Conservation (phyloP, 2,888 invertebrate genomes). For the Formica aserva region DNA sequence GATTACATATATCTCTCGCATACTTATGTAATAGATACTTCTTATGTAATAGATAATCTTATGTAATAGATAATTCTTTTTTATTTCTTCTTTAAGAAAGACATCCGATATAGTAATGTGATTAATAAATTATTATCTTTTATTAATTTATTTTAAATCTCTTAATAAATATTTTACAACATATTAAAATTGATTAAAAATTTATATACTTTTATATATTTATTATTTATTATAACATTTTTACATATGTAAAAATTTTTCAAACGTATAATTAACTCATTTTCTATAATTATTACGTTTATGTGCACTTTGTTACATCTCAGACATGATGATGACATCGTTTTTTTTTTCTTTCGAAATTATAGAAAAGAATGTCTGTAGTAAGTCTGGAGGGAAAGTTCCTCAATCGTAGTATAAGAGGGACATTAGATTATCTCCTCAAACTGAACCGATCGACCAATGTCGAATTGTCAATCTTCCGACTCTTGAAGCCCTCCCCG, state of each 20-base stretch:
- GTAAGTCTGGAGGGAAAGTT: constrained; percentile 3
- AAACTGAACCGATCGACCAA: constrained; percentile 45
- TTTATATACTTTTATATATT: neutral
- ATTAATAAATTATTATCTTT: constrained; percentile 7
- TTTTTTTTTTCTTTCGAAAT: neutral
- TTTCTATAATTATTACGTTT: neutral
- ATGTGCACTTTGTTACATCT: neutral
- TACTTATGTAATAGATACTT: neutral
- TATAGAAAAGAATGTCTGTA: constrained; percentile 2
- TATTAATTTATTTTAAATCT: neutral
- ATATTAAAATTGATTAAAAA: neutral
- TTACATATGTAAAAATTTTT: neutral
- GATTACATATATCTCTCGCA: neutral
- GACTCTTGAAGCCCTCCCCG: constrained; percentile 1
- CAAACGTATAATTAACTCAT: neutral
- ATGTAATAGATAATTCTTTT: neutral
- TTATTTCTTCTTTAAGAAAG: neutral
- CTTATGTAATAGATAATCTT: neutral
- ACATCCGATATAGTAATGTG: neutral
- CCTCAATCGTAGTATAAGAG: constrained; percentile 24
- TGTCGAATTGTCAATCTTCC: constrained; percentile 52
- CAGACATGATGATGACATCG: neutral
- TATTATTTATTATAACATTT: neutral
- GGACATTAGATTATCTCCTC: constrained; percentile 37
- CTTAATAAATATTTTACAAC: neutral